Percentiles rank a stretch among this genome's conserved stretches.
Conservation (phyloP, 2,113 vertebrate genomes). For the Pollimyrus isidori region DNA sequence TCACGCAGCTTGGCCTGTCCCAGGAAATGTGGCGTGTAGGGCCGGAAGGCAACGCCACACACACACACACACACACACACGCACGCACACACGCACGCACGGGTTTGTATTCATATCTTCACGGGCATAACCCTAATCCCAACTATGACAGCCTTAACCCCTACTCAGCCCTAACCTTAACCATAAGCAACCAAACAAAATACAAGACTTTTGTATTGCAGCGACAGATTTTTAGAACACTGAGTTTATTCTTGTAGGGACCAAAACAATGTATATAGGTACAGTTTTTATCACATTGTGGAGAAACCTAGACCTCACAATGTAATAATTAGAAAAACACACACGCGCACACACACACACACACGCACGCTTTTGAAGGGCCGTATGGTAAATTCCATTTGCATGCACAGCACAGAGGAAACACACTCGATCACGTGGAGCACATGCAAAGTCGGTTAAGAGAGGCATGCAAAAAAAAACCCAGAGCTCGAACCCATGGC, state of each 20-base stretch:
- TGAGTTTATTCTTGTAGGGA: not conserved
- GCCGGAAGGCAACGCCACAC: not conserved
- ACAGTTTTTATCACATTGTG: not conserved
- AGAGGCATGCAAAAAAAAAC: not conserved
- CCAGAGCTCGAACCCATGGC: not conserved
- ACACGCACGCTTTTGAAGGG: not conserved
- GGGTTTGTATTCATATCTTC: not conserved
- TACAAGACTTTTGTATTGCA: not conserved
- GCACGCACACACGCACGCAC: not conserved
- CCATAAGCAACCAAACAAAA: not conserved
- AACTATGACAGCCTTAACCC: not conserved
- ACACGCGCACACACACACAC: not conserved
- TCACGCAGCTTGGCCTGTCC: not conserved
- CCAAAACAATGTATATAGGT: too few species aligned
- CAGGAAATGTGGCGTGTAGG: not conserved
- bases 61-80: not conserved
- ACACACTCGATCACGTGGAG: not conserved
- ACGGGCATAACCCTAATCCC: not conserved
- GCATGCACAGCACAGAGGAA: not conserved
- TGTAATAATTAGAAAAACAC: not conserved
- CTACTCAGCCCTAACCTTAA: not conserved
- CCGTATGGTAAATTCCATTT: not conserved
- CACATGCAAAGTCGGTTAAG: not conserved
- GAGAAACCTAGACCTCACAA: not conserved
- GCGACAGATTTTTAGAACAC: not conserved